A percentile compares a stretch with the other conserved stretches of the same genome.
Conservation (phyloP, 2,888 invertebrate species). For the Cremastobaeus sp. region DNA sequence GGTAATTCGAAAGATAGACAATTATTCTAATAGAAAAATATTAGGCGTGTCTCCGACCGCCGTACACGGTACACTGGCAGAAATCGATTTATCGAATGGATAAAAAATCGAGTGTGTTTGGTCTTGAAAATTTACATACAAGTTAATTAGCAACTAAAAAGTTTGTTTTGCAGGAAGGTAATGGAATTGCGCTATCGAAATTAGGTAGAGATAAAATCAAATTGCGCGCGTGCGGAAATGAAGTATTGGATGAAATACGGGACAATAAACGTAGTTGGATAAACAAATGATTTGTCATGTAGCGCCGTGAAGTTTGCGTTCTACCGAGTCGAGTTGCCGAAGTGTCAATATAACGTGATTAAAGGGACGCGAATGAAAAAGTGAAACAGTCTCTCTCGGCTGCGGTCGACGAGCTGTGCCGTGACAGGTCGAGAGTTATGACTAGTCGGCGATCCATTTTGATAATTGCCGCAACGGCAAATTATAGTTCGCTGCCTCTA, state of each 20-base stretch:
- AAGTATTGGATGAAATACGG: slow-evolving; percentile 32
- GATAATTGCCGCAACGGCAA: slow-evolving; percentile 55
- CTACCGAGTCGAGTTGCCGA: slow-evolving; percentile 46
- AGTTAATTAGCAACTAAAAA: no score
- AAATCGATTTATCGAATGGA: no score
- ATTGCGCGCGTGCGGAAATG: slow-evolving; percentile 18
- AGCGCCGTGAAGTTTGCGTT: slow-evolving; percentile 42
- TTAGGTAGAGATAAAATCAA: slow-evolving; percentile 17
- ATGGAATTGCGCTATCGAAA: not conserved
- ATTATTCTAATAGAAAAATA: no score
- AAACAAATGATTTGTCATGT: slow-evolving; percentile 56
- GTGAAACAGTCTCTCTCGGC: slow-evolving; percentile 39
- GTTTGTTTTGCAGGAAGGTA: no score
- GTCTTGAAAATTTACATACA: not conserved
- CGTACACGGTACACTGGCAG: no score
- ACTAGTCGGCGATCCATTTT: slow-evolving; percentile 56
- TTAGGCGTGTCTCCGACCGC: no score
- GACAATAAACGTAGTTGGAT: slow-evolving; percentile 41
- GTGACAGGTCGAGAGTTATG: slow-evolving; percentile 56
- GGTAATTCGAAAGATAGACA: no score
- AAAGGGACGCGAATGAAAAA: slow-evolving; percentile 57
- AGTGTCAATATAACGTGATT: slow-evolving; percentile 58
- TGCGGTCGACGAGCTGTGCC: slow-evolving; percentile 48
- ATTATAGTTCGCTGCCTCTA: slow-evolving; percentile 43
- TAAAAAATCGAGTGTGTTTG: no score